A percentile compares a stretch with the other conserved stretches of the same genome.
Evolutionary conservation across 2,888 invertebrate species (phyloP).

Genomic region (Leptothorax acervorum): DNA sequence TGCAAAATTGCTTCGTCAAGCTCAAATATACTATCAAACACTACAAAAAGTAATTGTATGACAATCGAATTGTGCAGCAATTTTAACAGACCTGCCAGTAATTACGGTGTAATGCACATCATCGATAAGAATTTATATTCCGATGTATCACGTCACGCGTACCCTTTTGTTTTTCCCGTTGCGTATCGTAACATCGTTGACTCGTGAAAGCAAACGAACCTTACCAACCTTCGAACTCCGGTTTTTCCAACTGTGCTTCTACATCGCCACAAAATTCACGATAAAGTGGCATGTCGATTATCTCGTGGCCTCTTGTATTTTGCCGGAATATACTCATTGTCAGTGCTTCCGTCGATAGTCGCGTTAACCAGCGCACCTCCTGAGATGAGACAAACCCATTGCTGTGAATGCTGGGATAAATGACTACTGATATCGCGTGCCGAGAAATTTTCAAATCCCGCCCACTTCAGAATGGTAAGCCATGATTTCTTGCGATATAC

Average conservation of each 20-base stretch:
- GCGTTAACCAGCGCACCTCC: constrained; percentile 27
- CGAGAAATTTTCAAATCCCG: constrained; percentile 69
- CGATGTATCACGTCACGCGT: constrained; percentile 55
- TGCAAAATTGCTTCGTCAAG: background rate
- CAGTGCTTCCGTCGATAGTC: background rate
- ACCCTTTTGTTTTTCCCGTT: constrained; percentile 66
- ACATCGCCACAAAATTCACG: constrained; percentile 57
- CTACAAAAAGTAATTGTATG: background rate
- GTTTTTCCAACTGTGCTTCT: constrained; percentile 15
- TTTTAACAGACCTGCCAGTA: constrained; percentile 1
- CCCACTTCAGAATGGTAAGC: constrained; percentile 69
- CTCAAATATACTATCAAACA: background rate
- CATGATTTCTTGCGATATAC: constrained; percentile 1
- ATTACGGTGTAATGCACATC: constrained; percentile 7
- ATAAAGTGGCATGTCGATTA: constrained; percentile 43
- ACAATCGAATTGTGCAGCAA: background rate
- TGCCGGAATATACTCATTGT: constrained; percentile 1
- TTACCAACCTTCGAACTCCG: constrained; percentile 39
- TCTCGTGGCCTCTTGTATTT: constrained; percentile 22
- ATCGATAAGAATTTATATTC: constrained; percentile 54
- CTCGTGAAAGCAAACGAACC: constrained; percentile 49
- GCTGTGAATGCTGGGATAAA: constrained; percentile 68
- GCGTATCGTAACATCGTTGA: constrained; percentile 54
- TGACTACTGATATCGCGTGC: constrained; percentile 72
- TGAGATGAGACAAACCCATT: constrained; percentile 40